A percentile compares a stretch with the other conserved stretches of the same genome.
phyloP scores from a whole-genome alignment of 1,140 invertebrate genomes.

The Hetaerina americana region DNA sequence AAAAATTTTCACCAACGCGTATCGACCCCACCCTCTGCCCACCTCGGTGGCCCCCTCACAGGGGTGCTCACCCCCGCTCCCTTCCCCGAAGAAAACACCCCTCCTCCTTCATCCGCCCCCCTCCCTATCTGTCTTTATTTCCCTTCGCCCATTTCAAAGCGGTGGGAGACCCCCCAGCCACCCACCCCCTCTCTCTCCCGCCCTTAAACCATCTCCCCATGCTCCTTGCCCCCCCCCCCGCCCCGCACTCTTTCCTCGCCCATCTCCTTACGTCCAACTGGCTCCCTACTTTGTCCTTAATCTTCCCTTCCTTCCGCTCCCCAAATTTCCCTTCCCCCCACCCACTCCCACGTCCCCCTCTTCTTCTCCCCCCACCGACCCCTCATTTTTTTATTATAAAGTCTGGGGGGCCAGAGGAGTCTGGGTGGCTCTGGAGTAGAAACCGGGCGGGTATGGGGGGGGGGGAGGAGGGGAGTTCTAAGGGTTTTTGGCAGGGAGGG shows the following conservation, averaged over 20 bases:
- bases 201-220: neutral
- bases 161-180: too few species aligned
- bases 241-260: neutral
- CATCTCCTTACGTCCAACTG: neutral
- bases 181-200: neutral
- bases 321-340: neutral
- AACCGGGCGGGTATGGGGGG: neutral
- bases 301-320: neutral
- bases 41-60: too few species aligned
- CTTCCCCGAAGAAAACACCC: neutral
- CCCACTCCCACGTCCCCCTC: neutral
- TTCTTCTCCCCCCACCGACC: neutral
- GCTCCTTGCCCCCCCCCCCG: neutral
- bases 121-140: neutral
- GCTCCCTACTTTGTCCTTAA: conserved; percentile 1
- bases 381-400: conserved; percentile 8
- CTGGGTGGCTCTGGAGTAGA: neutral
- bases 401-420: neutral
- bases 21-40: too few species aligned
- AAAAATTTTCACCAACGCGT: too few species aligned
- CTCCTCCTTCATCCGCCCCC: neutral
- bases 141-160: neutral
- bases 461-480: too few species aligned
- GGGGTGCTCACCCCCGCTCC: neutral
- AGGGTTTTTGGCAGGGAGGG: too few species aligned